These are phyloP conservation scores for Andrena camellia DNA, from an alignment of 2,888 invertebrate genomes.

Conservation along the genomic window DNA sequence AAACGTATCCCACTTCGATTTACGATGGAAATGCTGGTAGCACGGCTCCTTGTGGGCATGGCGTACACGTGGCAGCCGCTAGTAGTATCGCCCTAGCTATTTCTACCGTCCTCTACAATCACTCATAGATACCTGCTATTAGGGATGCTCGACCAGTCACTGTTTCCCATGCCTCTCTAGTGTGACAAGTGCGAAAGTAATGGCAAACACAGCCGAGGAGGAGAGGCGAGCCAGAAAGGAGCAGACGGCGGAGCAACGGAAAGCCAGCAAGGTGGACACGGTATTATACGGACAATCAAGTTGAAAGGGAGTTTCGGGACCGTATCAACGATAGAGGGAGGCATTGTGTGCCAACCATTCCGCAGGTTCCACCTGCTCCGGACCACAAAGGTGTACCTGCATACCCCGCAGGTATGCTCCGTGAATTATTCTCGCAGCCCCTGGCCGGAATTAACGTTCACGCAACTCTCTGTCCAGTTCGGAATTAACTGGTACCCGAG, in stretches of 20 bases:
- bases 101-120: no score
- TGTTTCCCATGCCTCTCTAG: no score
- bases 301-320: constrained; percentile 54
- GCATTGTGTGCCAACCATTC: constrained; percentile 38
- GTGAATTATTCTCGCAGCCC: constrained; percentile 63
- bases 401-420: constrained; percentile 63
- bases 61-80: no score
- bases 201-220: neutral
- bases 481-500: constrained; percentile 61
- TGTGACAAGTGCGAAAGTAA: neutral
- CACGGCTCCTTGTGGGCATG: no score
- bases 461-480: constrained; percentile 66
- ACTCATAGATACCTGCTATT: no score
- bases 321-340: constrained; percentile 61
- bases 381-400: constrained; percentile 63
- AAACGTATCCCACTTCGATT: neutral
- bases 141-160: no score
- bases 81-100: no score
- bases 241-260: constrained; percentile 37
- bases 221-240: constrained; percentile 37
- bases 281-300: constrained; percentile 70
- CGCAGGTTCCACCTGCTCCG: constrained; percentile 40
- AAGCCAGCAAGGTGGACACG: constrained; percentile 47
- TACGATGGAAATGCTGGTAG: no score
- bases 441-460: constrained; percentile 64